phyloP scores from a whole-genome alignment of 1,140 invertebrate genomes.

The Macrotrachela quadricornifera region DNA sequence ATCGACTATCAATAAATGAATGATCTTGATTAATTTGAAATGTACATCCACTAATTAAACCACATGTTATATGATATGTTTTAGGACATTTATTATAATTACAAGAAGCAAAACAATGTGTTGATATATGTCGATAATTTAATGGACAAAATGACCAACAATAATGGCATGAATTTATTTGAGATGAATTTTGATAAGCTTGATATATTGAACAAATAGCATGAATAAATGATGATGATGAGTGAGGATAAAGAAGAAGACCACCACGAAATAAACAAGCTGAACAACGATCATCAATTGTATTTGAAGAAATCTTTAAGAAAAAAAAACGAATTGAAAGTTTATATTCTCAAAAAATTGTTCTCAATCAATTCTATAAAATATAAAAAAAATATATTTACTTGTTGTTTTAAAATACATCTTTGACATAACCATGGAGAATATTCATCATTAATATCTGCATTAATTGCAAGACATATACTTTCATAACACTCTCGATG shows the following conservation, averaged over 20 bases:
- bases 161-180: neutral
- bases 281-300: too few species aligned
- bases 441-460: too few species aligned
- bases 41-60: slow-evolving; percentile 16
- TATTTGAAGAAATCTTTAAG: too few species aligned
- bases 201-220: slow-evolving; percentile 21
- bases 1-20: slow-evolving; percentile 33
- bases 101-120: slow-evolving; percentile 17
- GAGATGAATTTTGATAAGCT: neutral
- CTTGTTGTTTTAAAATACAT: too few species aligned
- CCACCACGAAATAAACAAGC: neutral
- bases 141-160: slow-evolving; percentile 16
- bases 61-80: slow-evolving; percentile 35
- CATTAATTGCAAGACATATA: too few species aligned
- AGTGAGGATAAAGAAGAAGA: neutral
- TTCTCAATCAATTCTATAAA: too few species aligned
- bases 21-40: slow-evolving; percentile 32
- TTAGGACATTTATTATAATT: slow-evolving; percentile 25
- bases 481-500: too few species aligned
- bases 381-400: too few species aligned
- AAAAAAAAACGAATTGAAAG: too few species aligned
- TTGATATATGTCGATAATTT: slow-evolving; percentile 12
- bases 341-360: too few species aligned
- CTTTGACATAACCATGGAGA: too few species aligned
- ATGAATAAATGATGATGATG: slow-evolving; percentile 17